Base-by-base conservation (phyloP, 2,797 vertebrate genomes). In the Eospalax fontanierii region DNA sequence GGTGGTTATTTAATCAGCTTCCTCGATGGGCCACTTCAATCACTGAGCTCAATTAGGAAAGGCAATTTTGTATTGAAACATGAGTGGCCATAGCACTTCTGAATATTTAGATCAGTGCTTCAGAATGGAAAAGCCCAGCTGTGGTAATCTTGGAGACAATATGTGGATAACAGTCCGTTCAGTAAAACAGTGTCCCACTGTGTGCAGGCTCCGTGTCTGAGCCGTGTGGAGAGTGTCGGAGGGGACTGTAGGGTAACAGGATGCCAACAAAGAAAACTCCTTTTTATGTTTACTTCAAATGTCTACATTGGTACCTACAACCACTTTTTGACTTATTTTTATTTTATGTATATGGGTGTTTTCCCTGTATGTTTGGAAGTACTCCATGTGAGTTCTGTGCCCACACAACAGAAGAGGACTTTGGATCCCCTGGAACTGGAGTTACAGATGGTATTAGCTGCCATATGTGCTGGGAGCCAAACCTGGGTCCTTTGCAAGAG, bases 211-310 rank as follows among this genome's bases (percentile, higher is more conserved):
- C 3, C 9, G 30, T 81, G 18, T 79, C 35, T 7, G 12, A 92
- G 86, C 59, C 28, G 16, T 30, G 0, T 38, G n/a, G 33, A 89
- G 43, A 92, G 35, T 66, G 35, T 54, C 21, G 71, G 46, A 86
- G 40, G 40, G 30, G 74, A 76, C 80, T 91, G 85, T 61, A 68
- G 68, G 75, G 40, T 88, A 61, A 66, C 19, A 38, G 89, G 54
- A n/a, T 30, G 18, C 38, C 46, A 68, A 33, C 54, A 74, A 33
- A 75, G 70, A 88, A 26, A 95, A 14, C 71, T 38, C 30, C 57
- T 87, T 90, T 82, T 74, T 66, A 30, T 28, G 54, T 74, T 74
- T 84, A 75, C 85, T 94, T 93, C 54, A 59, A 57, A 54, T n/a
- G 4, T 1, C 43, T 3, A 22, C 6, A 11, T 40, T 61, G 54